Conservation (phyloP, 2,113 vertebrate species). For the Gulo gulo region DNA sequence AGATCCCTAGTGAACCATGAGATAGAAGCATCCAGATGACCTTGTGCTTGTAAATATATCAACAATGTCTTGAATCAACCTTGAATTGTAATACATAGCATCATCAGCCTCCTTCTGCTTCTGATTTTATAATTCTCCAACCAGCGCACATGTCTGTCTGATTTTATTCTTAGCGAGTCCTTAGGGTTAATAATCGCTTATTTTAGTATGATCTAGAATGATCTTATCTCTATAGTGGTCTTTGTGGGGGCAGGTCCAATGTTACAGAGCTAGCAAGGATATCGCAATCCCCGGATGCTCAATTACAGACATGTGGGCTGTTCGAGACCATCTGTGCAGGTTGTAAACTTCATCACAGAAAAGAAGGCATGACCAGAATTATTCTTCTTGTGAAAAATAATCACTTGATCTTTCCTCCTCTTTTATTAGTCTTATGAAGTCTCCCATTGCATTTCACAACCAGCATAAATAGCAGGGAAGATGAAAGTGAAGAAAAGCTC, state of each 20-base stretch:
- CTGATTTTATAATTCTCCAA: not conserved
- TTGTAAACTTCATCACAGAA: not conserved
- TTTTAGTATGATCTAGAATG: not conserved
- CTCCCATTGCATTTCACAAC: conserved; percentile 31
- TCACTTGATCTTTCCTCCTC: conserved; percentile 36
- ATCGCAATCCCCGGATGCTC: not conserved
- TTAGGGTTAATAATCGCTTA: not conserved
- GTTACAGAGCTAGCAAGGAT: not conserved
- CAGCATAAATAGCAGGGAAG: conserved; percentile 1
- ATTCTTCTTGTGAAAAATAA: not conserved
- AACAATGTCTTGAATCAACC: not conserved
- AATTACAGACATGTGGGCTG: not conserved
- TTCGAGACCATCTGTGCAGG: not conserved
- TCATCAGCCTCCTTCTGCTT: not conserved
- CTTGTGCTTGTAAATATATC: not conserved
- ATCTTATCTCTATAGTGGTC: not conserved
- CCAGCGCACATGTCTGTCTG: not conserved
- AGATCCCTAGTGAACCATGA: not conserved
- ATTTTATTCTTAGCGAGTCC: not conserved
- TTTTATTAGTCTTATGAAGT: conserved; percentile 6
- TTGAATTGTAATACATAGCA: too few species aligned
- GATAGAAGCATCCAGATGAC: not conserved
- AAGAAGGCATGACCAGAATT: not conserved
- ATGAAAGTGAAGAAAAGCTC: conserved; percentile 18
- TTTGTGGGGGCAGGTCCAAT: not conserved